Evolutionary conservation across 2,888 invertebrate species (phyloP), one percentile per base, ranked within the genome.

Genomic region (Mythimna lalbum): DNA sequence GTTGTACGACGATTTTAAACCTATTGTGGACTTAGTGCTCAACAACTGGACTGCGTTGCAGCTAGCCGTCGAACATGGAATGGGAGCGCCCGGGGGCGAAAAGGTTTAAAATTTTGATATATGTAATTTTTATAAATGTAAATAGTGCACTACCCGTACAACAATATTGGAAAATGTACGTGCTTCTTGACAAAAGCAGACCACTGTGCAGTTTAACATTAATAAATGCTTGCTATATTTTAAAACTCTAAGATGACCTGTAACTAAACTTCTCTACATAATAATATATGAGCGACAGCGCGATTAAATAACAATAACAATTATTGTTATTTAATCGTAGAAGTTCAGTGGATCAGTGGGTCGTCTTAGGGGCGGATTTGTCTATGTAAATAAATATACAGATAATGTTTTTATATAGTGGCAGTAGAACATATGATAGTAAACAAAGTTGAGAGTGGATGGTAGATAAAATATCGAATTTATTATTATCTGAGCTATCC

Each of bases 31-130:
- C 87, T 96, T 97, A 85, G 96, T 98, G 60, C 96, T 98, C 71
- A 97, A 97, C 85, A 97, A 97, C 87, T 98, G 98, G 98, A 97
- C 97, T 23, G 97, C 97, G 7, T 90, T 98, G 39, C 97, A 97
- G 84, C 91, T 98, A 39, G 97, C 97, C 47, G 97, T 98, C 0
- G 97, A 98, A 90, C 97, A 98, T 96, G 97, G 97, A 81, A 97
- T 97, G 97, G 97, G 97, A 47, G 97, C 97, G 31, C 96, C 97
- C 27, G 96, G 97, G 83, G 97, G 97, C 56, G 97, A 97, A 93
- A 96, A 97, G 93, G 97, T 97, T 43, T 43, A 92, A 33, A 52
- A 49, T 27, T 57, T 19, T 9, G 0, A 53, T 53, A 31, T 14
- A 12, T 43, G 4, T 17, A 47, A 21, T 39, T 14, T 19, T 21